These are phyloP conservation scores for Isoperla grammatica DNA, from an alignment of 2,888 invertebrate species.

Conservation along the genomic window DNA sequence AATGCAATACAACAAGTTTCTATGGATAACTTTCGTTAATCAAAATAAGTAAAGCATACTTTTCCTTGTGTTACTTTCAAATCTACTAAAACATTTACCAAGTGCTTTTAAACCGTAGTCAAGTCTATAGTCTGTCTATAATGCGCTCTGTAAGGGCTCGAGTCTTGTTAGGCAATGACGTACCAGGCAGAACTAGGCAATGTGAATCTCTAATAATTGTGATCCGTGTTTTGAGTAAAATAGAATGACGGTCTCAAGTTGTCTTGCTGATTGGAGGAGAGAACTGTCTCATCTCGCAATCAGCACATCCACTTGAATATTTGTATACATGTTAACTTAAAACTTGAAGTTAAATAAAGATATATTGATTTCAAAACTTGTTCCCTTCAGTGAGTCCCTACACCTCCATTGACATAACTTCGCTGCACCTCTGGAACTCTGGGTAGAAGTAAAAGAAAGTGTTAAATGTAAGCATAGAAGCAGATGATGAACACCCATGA, in stretches of 20 bases:
- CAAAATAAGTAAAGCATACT: too few relatives aligned
- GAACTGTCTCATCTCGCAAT: not conserved
- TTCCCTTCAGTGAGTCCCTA: too few relatives aligned
- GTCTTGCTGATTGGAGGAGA: too few relatives aligned
- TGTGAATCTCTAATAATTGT: conserved; percentile 13
- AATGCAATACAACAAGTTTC: not conserved
- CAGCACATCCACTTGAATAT: not conserved
- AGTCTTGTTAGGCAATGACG: too few relatives aligned
- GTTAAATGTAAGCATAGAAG: too few relatives aligned
- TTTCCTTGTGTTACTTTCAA: not conserved
- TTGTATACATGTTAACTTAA: not conserved
- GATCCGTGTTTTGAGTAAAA: conserved; percentile 8
- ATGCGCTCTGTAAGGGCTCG: not conserved
- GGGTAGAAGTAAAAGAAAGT: too few relatives aligned
- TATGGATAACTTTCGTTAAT: not conserved
- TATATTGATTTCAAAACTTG: not conserved
- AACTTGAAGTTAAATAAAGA: not conserved
- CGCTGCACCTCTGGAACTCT: too few relatives aligned
- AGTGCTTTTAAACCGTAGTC: conserved; percentile 9
- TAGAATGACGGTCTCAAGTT: not conserved
- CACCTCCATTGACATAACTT: too few relatives aligned
- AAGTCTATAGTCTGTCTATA: not conserved
- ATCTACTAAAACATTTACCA: not conserved
- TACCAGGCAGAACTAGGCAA: not conserved
- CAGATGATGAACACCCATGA: too few relatives aligned